Base-by-base conservation (phyloP, 2,113 vertebrate genomes). In the Crotalus horridus region DNA sequence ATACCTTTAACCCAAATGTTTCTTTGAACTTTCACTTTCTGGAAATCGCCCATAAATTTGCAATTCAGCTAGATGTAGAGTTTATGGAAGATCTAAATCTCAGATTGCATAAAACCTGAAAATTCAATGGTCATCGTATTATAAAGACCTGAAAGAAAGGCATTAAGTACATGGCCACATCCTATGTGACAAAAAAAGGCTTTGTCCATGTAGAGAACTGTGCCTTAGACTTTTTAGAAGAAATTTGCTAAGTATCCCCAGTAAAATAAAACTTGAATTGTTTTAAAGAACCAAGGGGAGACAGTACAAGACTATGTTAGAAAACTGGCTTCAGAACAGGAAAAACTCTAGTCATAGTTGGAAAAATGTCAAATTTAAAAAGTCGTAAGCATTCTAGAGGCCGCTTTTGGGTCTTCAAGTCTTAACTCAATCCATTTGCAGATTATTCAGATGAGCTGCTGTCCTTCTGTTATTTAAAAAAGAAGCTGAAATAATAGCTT, bases 321-420 rank as follows among this genome's bases (percentile, higher is more conserved):
- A 87, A 92, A 87, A 89, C 26, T 92, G 91, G 88, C 91, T 87
- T 87, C 5, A 89, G 58, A 11, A 56, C 91, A 96, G 90, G 74
- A 94, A 95, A 0, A 95, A 96, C 58, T 92, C 48, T 89, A 94
- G 74, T 89, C 1, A 93, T 0, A 89, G 51, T 89, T 61, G 58
- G n/a, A 91, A 93, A n/a, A 1, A 88, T 91, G 90, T 92, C 90
- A 93, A 69, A 61, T 92, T 33, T 92, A 15, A 58, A 94, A 94
- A 93, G 17, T 7, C 88, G 53, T 56, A 95, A 93, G 81, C 21
- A 95, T 46, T 23, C 90, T 11, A 86, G 86, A 96, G 59, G 21
- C 81, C 88, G 92, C 1, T 21, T 87, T 51, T n/a, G 29, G 1
- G 88, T 95, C 92, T 90, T 10, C 88, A 61, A 39, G 87, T 48